phyloP scores from a whole-genome alignment of 2,113 vertebrate species.

The Larimichthys polyactis region DNA sequence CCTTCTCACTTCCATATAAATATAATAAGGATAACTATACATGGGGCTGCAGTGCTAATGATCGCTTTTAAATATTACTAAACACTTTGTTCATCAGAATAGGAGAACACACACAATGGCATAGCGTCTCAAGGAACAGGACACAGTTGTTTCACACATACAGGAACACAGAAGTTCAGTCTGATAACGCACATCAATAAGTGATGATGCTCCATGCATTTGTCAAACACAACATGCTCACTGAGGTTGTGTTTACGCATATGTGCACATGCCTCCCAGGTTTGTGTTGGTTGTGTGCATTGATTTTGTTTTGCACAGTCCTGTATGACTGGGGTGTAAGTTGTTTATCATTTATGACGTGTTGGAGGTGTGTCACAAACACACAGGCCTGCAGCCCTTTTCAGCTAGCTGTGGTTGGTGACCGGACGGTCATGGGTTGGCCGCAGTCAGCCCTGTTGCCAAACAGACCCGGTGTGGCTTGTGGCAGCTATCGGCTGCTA shows the following conservation, averaged over 20 bases:
- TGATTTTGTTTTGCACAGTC: not conserved
- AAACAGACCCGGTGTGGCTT: too few relatives aligned
- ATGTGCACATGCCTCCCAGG: conserved; percentile 1
- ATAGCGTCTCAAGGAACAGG: not conserved
- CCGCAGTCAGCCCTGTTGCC: too few relatives aligned
- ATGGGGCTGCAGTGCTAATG: not conserved
- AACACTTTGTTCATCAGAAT: not conserved
- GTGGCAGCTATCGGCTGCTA: too few relatives aligned
- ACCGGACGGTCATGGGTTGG: not conserved
- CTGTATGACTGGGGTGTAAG: not conserved
- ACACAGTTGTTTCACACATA: conserved; percentile 43
- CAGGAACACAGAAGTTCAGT: conserved; percentile 62
- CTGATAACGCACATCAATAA: conserved; percentile 71
- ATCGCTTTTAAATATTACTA: not conserved
- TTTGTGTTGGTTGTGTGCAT: conserved; percentile 7
- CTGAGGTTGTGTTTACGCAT: conserved; percentile 23
- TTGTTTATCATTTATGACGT: not conserved
- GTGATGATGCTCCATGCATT: conserved; percentile 59
- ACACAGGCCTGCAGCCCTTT: not conserved
- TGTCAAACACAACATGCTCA: conserved; percentile 69
- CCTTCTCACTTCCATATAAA: not conserved
- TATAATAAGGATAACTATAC: conserved; percentile 3
- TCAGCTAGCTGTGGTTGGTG: not conserved
- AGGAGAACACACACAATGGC: not conserved
- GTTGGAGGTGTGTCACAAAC: not conserved